Base-by-base conservation (phyloP, 2,797 vertebrate genomes). In the Brachymystax lenok region DNA sequence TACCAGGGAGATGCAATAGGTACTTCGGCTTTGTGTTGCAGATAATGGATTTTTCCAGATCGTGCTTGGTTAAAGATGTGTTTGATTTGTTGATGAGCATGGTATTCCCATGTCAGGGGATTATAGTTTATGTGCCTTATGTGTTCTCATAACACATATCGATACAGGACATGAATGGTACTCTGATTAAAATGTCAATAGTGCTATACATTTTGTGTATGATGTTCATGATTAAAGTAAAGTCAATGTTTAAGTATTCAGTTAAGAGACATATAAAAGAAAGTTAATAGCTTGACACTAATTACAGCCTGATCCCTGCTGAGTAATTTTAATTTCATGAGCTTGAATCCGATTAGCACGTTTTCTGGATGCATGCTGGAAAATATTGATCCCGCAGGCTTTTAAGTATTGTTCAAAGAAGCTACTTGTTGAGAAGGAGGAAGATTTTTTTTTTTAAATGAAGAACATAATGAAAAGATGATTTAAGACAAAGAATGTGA, bases 211-310 rank as follows among this genome's bases (percentile, higher is more conserved):
- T 2, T 59, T 10, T 13, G 21, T 56, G 51, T 54, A 56, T 33
- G 51, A 30, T 19, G 27, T 30, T 56, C 3, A 2, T 71, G 69
- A 54, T 71, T 71, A 50, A 71, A 51, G n/a, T 14, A 1, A 24
- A 71, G 70, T 19, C 17, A 8, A 73, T 74, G 68, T 77, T 82
- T 74, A 80, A 80, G 82, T 81, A 74, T 80, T 81, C 71, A 72
- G 59, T 79, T 87, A 78, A 79, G 77, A 78, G 81, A 79, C 85
- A 79, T 75, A 80, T 85, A 80, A 80, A 83, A 73, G 77, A 73
- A 80, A 79, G 71, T 74, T 85, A 85, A 87, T 87, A 78, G 82
- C 75, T 76, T 82, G 84, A 82, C 85, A 83, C 84, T 88, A 85
- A 87, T 87, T 85, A 85, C 74, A 73, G 80, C 74, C 71, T 83